phyloP scores from a whole-genome alignment of 2,888 invertebrate species.

The Thysanoteuthis rhombus region DNA sequence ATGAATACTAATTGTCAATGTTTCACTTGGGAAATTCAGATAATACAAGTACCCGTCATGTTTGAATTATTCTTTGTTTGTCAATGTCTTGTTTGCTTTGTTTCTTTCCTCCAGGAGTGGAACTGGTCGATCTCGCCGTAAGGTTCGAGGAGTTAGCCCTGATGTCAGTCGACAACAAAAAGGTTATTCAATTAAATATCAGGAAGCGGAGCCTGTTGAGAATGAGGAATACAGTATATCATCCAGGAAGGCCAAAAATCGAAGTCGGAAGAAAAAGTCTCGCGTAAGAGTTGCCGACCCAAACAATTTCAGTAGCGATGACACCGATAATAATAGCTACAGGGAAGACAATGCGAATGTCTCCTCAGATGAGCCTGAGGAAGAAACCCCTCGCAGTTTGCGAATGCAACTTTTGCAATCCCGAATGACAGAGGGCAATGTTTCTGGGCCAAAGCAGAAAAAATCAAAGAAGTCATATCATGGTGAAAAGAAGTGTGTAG shows the following conservation, averaged over 20 bases:
- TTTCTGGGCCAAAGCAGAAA: neutral
- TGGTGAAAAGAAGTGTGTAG: neutral
- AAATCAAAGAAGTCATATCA: neutral
- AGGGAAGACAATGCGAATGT: neutral
- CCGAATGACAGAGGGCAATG: neutral
- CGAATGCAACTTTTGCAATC: constrained; percentile 18
- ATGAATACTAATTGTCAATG: too few species aligned
- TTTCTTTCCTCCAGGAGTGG: neutral
- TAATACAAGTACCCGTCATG: neutral
- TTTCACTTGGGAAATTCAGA: neutral
- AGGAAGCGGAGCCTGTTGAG: neutral
- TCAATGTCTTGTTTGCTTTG: neutral
- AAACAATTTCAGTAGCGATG: neutral
- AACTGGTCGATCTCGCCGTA: constrained; percentile 12
- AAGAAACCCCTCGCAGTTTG: constrained; percentile 18
- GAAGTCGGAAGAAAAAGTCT: neutral
- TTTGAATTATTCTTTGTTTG: neutral
- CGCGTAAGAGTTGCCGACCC: neutral
- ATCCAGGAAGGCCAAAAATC: neutral
- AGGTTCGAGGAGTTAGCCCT: neutral
- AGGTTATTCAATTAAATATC: neutral
- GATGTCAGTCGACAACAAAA: neutral
- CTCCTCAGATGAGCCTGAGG: constrained; percentile 13
- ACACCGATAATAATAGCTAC: neutral
- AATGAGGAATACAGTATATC: neutral